Percentiles rank a stretch among this genome's conserved stretches.
Conservation (phyloP, 2,888 invertebrate genomes). For the Acholoe squamosa region DNA sequence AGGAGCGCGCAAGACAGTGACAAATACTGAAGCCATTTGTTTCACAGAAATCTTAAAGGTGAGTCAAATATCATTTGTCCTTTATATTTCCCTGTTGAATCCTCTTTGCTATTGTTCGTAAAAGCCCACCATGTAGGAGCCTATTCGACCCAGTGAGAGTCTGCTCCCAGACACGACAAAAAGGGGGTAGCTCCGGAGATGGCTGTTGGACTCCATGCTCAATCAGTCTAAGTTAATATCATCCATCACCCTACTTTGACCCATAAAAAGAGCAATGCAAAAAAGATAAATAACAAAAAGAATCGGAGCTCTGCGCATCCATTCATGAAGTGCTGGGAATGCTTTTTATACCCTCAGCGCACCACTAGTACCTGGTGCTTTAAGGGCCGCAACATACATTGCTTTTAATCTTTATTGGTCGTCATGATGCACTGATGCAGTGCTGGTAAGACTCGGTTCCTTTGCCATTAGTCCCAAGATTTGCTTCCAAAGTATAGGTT, state of each 20-base stretch:
- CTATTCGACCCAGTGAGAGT: slow-evolving; percentile 10
- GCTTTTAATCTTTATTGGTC: too few relatives aligned
- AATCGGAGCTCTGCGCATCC: slow-evolving; percentile 4
- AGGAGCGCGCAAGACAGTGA: neutral
- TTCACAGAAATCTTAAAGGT: neutral
- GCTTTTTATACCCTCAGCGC: neutral
- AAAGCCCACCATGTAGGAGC: neutral
- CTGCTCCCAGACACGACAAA: neutral
- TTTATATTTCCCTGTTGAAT: neutral
- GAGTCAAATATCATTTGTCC: neutral
- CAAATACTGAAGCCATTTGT: neutral
- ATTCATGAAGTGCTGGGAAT: neutral
- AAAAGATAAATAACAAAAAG: neutral
- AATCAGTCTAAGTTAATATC: slow-evolving; percentile 27
- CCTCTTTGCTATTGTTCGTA: neutral
- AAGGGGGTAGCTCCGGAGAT: neutral
- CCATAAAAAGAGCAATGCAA: neutral
- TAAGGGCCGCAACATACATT: too few relatives aligned
- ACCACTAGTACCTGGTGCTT: neutral
- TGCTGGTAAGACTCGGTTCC: too few relatives aligned
- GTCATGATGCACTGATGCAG: too few relatives aligned
- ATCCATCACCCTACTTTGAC: slow-evolving; percentile 19
- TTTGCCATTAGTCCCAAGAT: too few relatives aligned
- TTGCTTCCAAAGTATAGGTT: too few relatives aligned
- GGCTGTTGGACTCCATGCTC: neutral